A percentile compares a stretch with the other conserved stretches of the same genome.
These are phyloP conservation scores for Drosophila demipolita DNA, from an alignment of 2,888 invertebrate genomes.

Conservation along the genomic window DNA sequence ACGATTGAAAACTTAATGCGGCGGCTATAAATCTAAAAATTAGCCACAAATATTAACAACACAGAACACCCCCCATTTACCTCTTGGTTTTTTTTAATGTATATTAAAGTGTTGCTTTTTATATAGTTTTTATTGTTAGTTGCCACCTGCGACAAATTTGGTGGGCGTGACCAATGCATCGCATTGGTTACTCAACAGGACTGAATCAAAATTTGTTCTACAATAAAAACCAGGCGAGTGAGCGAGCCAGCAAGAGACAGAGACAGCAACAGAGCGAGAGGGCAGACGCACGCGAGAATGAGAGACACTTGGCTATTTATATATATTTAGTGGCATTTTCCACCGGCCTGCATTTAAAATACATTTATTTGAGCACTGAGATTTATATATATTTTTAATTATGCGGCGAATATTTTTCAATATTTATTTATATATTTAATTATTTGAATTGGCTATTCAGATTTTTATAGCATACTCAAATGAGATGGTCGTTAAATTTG, in stretches of 20 bases:
- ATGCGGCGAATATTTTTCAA: conserved; percentile 42
- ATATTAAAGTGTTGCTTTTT: conserved; percentile 72
- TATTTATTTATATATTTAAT: conserved; percentile 21
- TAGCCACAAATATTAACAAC: conserved; percentile 25
- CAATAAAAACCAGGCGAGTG: conserved; percentile 35
- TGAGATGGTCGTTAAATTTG: conserved; percentile 37
- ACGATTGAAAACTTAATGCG: conserved; percentile 46
- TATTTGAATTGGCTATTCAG: conserved; percentile 62
- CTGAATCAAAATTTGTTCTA: conserved; percentile 37
- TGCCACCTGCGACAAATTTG: conserved; percentile 63
- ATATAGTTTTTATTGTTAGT: conserved; percentile 18
- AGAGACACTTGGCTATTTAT: conserved; percentile 39
- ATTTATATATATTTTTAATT: conserved; percentile 78
- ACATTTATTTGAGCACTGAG: conserved; percentile 76
- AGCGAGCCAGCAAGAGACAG: background rate
- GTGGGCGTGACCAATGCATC: conserved; percentile 63
- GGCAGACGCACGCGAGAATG: background rate
- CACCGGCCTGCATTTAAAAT: conserved; percentile 68
- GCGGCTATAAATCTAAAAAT: conserved; percentile 53
- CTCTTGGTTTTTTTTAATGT: conserved; percentile 76
- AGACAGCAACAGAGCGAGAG: background rate
- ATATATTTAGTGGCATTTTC: conserved; percentile 64
- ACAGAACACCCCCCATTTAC: background rate
- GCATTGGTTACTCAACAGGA: conserved; percentile 56
- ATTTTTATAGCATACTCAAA: conserved; percentile 57